These are phyloP conservation scores for Chlorops oryzae DNA, from an alignment of 1,140 invertebrate genomes.

Conservation along the genomic window DNA sequence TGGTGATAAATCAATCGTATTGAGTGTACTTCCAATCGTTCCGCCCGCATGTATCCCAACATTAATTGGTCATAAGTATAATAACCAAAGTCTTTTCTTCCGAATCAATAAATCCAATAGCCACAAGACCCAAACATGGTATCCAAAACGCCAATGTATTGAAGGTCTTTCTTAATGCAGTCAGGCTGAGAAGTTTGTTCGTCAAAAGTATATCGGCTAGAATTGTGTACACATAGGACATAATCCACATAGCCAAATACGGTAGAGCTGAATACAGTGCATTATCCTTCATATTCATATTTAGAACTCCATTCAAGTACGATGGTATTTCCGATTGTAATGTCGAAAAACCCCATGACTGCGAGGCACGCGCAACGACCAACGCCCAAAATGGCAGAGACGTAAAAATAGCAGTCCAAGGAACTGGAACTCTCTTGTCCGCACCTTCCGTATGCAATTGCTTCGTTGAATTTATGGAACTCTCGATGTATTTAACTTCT, in stretches of 20 bases:
- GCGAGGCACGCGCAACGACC: constrained; percentile 73
- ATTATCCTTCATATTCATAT: constrained; percentile 53
- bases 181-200: constrained; percentile 39
- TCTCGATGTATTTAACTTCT: constrained; percentile 61
- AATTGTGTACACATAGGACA: constrained; percentile 34
- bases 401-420: constrained; percentile 71
- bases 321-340: constrained; percentile 86
- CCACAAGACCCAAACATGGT: constrained; percentile 56
- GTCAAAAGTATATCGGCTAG: constrained; percentile 58
- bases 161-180: constrained; percentile 53
- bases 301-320: constrained; percentile 78
- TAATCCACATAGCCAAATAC: constrained; percentile 62
- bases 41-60: constrained; percentile 67
- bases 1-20: constrained; percentile 64
- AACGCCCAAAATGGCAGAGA: constrained; percentile 79
- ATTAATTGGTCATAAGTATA: constrained; percentile 55
- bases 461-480: constrained; percentile 25
- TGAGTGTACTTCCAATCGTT: constrained; percentile 59
- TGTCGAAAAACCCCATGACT: constrained; percentile 94
- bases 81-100: constrained; percentile 48
- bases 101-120: constrained; percentile 49
- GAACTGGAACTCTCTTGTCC: constrained; percentile 41
- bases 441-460: constrained; percentile 10
- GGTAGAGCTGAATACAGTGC: constrained; percentile 69
- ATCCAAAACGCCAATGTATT: constrained; percentile 57